Base-by-base conservation (phyloP, 2,797 vertebrate species). In the Myiotriccus ornatus region DNA sequence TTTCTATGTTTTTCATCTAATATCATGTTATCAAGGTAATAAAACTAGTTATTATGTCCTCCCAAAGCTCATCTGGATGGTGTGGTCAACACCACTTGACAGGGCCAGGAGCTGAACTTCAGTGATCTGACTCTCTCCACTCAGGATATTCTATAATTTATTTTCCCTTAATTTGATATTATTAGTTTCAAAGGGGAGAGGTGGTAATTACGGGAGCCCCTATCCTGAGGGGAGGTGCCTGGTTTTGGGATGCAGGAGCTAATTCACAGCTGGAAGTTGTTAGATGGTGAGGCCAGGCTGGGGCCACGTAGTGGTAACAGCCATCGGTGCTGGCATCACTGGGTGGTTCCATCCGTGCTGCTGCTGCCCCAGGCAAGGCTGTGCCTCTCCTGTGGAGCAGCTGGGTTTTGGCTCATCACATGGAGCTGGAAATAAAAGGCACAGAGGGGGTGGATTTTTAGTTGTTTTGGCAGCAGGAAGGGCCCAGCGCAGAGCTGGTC, bases 311-410 rank as follows among this genome's bases (percentile, higher is more conserved):
- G 4, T 30, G 39, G 47, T 68, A 71, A 11, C 71, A 64, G 39
- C 32, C 28, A 24, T 27, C 1, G 2, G 46, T 60, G 55, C 20
- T 62, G 60, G 28, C 75, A 56, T 63, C 13, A 0, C 67, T 19
- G 59, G 9, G 41, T 4, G 22, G 19, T 43, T 71, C 53, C 43
- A 46, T 62, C 69, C 1, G 0, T 57, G 60, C 78, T 49, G 60
- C 78, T 49, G 67, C 57, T 70, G 57, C 25, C 49, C 43, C 7
- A 10, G 35, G 24, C 37, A 13, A 6, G 35, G 69, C 78, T 52
- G 23, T 50, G 23, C 57, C 15, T 8, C 37, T 12, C 11, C 12
- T 2, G 23, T 1, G 0, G 39, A 37, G 17, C 0, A 0, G 9
- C 30, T 14, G 34, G 56, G 27, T 56, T 49, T 49, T 8, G 4